Evolutionary conservation across 2,888 invertebrate species (phyloP).

Genomic region (Palloptera scutellata): DNA sequence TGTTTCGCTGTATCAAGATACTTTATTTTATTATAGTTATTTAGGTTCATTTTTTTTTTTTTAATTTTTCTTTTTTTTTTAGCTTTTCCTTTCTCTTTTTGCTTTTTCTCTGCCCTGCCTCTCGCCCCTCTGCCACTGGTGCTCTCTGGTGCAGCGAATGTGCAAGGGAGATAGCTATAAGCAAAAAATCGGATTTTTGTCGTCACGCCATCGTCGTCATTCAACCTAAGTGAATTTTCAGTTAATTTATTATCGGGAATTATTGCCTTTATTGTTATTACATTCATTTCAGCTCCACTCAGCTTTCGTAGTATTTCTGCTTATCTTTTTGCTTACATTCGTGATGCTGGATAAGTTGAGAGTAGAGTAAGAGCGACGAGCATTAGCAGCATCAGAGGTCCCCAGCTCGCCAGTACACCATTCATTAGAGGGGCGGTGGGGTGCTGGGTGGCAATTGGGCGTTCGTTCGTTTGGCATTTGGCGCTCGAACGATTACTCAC

Average conservation of each 20-base stretch:
- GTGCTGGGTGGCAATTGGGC: slow-evolving; percentile 27
- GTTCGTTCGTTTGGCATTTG: slow-evolving; percentile 35
- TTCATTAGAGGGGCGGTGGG: slow-evolving; percentile 10
- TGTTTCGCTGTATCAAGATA: slow-evolving; percentile 45
- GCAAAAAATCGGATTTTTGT: slow-evolving; percentile 58
- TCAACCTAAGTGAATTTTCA: slow-evolving; percentile 58
- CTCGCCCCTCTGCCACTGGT: slow-evolving; percentile 18
- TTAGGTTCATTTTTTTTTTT: slow-evolving; percentile 40
- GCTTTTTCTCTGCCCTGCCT: not conserved
- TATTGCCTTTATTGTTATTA: slow-evolving; percentile 55
- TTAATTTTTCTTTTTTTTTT: slow-evolving; percentile 22
- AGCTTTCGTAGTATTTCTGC: slow-evolving; percentile 28
- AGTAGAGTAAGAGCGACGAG: too few relatives aligned
- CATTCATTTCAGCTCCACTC: slow-evolving; percentile 29
- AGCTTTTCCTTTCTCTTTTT: not conserved
- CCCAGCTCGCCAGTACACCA: not conserved
- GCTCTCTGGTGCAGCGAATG: slow-evolving; percentile 6
- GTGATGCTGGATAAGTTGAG: not conserved
- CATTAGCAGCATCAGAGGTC: too few relatives aligned
- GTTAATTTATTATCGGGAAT: slow-evolving; percentile 62
- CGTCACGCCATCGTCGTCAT: slow-evolving; percentile 42
- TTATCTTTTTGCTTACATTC: not conserved
- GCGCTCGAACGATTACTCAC: slow-evolving; percentile 62
- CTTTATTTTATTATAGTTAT: slow-evolving; percentile 61
- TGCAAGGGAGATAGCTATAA: slow-evolving; percentile 42